Conservation (phyloP, 2,797 vertebrate genomes). For the Eutrigla gurnardus region DNA sequence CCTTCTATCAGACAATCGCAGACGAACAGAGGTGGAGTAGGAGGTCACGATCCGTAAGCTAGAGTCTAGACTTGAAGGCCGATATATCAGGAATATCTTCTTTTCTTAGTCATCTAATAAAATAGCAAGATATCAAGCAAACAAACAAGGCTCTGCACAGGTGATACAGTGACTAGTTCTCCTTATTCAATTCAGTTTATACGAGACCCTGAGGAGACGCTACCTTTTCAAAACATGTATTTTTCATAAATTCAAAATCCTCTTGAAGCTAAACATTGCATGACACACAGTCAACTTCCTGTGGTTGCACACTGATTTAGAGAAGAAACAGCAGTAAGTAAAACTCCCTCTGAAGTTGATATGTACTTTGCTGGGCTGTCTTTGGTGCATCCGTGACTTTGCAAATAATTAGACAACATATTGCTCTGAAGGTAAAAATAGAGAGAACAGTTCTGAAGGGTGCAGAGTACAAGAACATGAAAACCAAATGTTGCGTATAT, state of each 20-base stretch:
- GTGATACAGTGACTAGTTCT: background rate
- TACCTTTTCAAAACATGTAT: background rate
- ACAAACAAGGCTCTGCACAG: background rate
- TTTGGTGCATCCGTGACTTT: constrained; percentile 25
- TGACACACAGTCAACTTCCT: constrained; percentile 23
- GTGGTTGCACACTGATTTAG: constrained; percentile 23
- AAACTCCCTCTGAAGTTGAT: constrained; percentile 20
- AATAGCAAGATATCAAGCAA: background rate
- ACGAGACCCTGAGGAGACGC: constrained; percentile 9
- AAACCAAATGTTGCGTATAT: constrained; percentile 4
- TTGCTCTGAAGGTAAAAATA: constrained; percentile 1
- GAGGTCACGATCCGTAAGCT: background rate
- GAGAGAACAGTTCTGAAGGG: background rate
- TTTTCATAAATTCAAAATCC: constrained; percentile 21
- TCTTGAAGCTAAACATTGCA: constrained; percentile 18
- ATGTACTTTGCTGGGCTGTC: constrained; percentile 22
- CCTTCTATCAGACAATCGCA: too few relatives aligned
- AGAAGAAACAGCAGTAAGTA: constrained; percentile 6
- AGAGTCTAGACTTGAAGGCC: background rate
- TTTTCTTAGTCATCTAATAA: background rate
- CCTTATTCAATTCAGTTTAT: background rate
- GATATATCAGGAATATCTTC: background rate
- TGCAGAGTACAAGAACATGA: background rate
- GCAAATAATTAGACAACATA: constrained; percentile 22
- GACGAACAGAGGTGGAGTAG: too few relatives aligned